Percentiles rank a stretch among this genome's conserved stretches.
Conservation (phyloP, 2,113 vertebrate species). For the Lophius piscatorius region DNA sequence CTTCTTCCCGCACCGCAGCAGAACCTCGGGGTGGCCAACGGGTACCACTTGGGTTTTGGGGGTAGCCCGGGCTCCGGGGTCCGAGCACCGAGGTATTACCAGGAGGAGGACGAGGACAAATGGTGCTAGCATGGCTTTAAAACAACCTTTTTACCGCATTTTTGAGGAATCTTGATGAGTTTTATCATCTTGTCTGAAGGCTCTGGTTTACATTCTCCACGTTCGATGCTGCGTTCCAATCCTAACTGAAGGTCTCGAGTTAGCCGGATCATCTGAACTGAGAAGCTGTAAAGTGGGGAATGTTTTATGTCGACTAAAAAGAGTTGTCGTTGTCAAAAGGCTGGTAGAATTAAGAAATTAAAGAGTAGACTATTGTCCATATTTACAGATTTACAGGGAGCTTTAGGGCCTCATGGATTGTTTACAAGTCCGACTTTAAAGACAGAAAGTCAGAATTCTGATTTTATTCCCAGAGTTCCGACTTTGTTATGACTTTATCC, state of each 20-base stretch:
- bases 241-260: constrained; percentile 23
- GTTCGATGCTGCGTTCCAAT: constrained; percentile 49
- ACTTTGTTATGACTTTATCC: too few species aligned
- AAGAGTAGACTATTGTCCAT: too few species aligned
- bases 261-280: constrained; percentile 8
- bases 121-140: constrained; percentile 91
- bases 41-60: constrained; percentile 88
- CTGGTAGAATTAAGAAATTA: too few species aligned
- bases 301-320: too few species aligned
- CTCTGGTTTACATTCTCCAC: constrained; percentile 71
- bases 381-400: too few species aligned
- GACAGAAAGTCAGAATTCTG: too few species aligned
- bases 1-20: constrained; percentile 87
- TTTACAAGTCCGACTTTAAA: too few species aligned
- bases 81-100: constrained; percentile 85
- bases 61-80: constrained; percentile 75
- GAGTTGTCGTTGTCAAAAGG: too few species aligned
- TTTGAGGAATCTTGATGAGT: constrained; percentile 85
- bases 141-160: constrained; percentile 70
- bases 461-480: too few species aligned
- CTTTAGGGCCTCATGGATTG: too few species aligned
- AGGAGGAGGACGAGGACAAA: constrained; percentile 87
- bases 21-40: constrained; percentile 87
- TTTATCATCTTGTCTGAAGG: constrained; percentile 88
- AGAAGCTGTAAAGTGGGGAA: too few species aligned